These are phyloP conservation scores for Megalops atlanticus DNA, from an alignment of 2,113 vertebrate genomes.

Conservation along the genomic window DNA sequence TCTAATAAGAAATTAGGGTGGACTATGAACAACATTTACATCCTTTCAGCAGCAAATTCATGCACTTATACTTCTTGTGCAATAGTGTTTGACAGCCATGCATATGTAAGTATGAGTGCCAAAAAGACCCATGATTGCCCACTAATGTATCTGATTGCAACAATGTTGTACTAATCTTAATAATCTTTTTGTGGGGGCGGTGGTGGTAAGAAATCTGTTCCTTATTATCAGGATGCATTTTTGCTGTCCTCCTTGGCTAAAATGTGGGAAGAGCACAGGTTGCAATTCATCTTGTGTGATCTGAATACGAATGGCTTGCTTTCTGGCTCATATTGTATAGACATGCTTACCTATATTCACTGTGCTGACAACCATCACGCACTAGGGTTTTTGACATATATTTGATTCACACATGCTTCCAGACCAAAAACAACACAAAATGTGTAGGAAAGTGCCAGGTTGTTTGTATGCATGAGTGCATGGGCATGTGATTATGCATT, in stretches of 20 bases:
- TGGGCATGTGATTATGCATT: background rate
- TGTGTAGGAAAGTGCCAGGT: background rate
- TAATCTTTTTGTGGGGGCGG: background rate
- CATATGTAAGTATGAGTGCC: background rate
- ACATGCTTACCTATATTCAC: background rate
- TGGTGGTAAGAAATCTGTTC: background rate
- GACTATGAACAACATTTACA: background rate
- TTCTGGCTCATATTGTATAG: background rate
- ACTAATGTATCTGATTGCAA: background rate
- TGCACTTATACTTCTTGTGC: background rate
- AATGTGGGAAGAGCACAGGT: background rate
- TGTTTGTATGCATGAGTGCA: background rate
- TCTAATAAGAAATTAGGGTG: background rate
- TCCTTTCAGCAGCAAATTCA: background rate
- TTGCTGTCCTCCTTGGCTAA: background rate
- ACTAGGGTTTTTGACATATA: background rate
- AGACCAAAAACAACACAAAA: too few species aligned
- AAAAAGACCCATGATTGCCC: background rate
- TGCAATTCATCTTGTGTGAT: background rate
- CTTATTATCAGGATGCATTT: background rate
- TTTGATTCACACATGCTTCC: background rate
- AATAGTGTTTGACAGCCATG: background rate
- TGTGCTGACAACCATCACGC: background rate
- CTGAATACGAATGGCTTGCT: background rate
- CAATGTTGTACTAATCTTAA: background rate